Evolutionary conservation across 2,113 vertebrate species (phyloP).

Genomic region (Planiliza haematocheilus): DNA sequence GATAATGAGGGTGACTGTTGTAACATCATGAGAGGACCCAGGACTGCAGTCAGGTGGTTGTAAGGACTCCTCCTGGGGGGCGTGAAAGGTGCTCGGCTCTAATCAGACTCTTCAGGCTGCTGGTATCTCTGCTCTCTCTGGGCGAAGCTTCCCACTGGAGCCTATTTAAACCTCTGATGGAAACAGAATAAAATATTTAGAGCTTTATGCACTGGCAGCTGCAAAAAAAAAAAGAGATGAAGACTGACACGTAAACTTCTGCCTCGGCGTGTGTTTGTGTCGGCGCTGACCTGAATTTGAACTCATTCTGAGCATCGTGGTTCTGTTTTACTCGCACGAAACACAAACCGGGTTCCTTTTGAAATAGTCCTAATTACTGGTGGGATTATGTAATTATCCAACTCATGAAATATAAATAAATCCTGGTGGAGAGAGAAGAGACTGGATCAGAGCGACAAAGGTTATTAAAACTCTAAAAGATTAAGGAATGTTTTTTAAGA

Average conservation of each 20-base stretch:
- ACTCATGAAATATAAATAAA: no score
- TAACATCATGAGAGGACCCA: constrained; percentile 32
- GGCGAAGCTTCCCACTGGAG: no score
- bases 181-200: constrained; percentile 54
- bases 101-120: constrained; percentile 36
- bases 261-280: constrained; percentile 25
- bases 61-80: constrained; percentile 26
- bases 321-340: not conserved
- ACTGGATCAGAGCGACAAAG: no score
- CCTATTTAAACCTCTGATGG: no score
- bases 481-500: no score
- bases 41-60: constrained; percentile 15
- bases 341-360: no score
- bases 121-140: no score
- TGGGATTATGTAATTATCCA: no score
- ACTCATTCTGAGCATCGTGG: constrained; percentile 22
- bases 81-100: constrained; percentile 15
- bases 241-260: constrained; percentile 31
- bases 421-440: no score
- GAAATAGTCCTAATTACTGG: no score
- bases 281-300: constrained; percentile 52
- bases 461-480: no score
- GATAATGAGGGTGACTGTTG: constrained; percentile 68
- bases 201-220: constrained; percentile 43
- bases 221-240: constrained; percentile 1